Base-by-base conservation (phyloP, 1,140 invertebrate genomes). In the Achatina immaculata region DNA sequence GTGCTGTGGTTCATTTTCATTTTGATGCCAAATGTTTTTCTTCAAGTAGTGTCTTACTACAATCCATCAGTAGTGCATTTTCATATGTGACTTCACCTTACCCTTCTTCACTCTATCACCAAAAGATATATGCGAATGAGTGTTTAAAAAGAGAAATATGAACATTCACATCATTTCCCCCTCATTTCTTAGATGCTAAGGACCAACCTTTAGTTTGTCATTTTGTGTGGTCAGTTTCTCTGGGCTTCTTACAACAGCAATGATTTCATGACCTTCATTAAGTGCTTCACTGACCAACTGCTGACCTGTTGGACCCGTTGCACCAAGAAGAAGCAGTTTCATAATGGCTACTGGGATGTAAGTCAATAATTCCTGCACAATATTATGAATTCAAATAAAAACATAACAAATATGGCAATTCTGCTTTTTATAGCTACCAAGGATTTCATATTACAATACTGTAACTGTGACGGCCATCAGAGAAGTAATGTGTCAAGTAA, bases 271-370 rank as follows among this genome's bases (percentile, higher is more conserved):
- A 19, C 88, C 87, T 69, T 82, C 80, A 28, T 88, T 78, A 19
- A 91, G 77, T 6, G 90, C 87, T 80, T 91, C 89, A 9, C 83
- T 66, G 14, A 91, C 87, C 38, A 91, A 43, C 73, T 88, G 82
- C 66, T 85, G 75, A 4, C 91, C 91, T 21, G 90, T 88, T 28
- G 88, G 88, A 45, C 90, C 90, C n/a, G 88, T 91, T 6, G 90
- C 89, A 34, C 90, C 90, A 24, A 91, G 79, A 28, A 91, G 75
- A 16, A 83, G 85, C 6, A 91, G 79, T 71, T 88, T 90, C 90
- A 91, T 91, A 24, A 19, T 51, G 21, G 7, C 31, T 0, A 51
- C 28, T 6, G 71, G 31, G 9, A n/a, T n/a, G n/a, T n/a, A n/a
- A n/a, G n/a, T n/a, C n/a, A n/a, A n/a, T n/a, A n/a, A n/a, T n/a